phyloP scores from a whole-genome alignment of 2,797 vertebrate genomes.

The Poecilia picta region DNA sequence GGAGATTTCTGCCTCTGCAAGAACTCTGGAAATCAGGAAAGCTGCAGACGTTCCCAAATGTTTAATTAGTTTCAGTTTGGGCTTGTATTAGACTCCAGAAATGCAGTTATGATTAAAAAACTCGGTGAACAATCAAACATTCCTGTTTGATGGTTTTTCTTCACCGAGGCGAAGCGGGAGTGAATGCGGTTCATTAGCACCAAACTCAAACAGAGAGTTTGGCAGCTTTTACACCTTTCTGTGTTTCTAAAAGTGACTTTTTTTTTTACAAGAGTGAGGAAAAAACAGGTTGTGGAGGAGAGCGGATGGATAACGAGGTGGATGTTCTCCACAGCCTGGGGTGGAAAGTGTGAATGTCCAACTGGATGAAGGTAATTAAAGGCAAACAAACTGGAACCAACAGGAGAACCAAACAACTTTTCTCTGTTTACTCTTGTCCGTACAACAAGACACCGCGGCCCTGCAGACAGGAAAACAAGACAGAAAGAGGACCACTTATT shows the following conservation, averaged over 20 bases:
- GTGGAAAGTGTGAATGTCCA: not conserved
- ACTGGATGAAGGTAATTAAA: not conserved
- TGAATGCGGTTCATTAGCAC: constrained; percentile 1
- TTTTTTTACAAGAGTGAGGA: not conserved
- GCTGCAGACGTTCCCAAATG: constrained; percentile 31
- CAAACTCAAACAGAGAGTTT: constrained; percentile 8
- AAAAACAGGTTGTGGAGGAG: not conserved
- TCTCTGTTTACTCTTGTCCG: not conserved
- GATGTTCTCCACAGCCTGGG: not conserved
- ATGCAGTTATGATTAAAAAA: constrained; percentile 14
- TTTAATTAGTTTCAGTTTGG: constrained; percentile 48
- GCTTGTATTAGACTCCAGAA: constrained; percentile 8
- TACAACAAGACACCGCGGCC: no score
- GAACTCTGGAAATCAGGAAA: constrained; percentile 28
- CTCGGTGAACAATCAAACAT: constrained; percentile 6
- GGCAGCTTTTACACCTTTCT: constrained; percentile 1
- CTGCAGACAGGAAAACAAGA: no score
- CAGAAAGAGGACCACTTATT: no score
- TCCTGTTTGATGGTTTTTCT: constrained; percentile 17
- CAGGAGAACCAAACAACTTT: not conserved
- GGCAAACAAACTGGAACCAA: not conserved
- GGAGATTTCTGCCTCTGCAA: constrained; percentile 14
- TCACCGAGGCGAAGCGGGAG: not conserved
- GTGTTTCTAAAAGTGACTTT: not conserved
- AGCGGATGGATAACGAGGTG: not conserved